Evolutionary conservation across 2,797 vertebrate genomes (phyloP).

Genomic region (Lepidocolaptes lacrymiger): DNA sequence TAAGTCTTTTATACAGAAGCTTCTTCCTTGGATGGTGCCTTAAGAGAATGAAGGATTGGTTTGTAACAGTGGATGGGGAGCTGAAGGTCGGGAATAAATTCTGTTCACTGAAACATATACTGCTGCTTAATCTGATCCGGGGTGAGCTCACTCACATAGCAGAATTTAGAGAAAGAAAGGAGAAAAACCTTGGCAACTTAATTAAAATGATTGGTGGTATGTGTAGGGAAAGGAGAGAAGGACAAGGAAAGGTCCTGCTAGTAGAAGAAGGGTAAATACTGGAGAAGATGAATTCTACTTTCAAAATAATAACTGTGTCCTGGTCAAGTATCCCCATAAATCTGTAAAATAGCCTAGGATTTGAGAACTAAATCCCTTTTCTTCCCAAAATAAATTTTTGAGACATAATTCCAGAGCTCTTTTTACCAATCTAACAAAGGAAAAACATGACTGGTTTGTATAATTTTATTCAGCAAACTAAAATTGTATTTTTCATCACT

Average conservation of each 20-base stretch:
- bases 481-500: neutral
- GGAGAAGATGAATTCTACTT: conserved; percentile 25
- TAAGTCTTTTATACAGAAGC: neutral
- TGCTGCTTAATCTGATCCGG: conserved; percentile 18
- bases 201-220: conserved; percentile 30
- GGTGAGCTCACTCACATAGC: neutral
- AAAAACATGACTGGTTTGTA: neutral
- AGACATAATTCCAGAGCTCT: neutral
- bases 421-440: neutral
- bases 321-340: conserved; percentile 5
- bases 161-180: conserved; percentile 1
- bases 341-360: neutral
- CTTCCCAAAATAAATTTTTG: conserved; percentile 13
- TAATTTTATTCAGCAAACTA: neutral
- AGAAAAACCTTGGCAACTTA: conserved; percentile 36
- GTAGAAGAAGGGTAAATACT: neutral
- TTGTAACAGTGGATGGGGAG: neutral
- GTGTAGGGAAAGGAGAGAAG: neutral
- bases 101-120: conserved; percentile 15
- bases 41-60: conserved; percentile 11
- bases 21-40: neutral
- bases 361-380: neutral
- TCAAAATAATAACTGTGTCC: conserved; percentile 7
- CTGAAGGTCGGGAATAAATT: conserved; percentile 34
- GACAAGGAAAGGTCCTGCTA: conserved; percentile 9